A percentile compares a stretch with the other conserved stretches of the same genome.
Conservation (phyloP, 2,888 invertebrate genomes). For the Minunthozetes semirufus region DNA sequence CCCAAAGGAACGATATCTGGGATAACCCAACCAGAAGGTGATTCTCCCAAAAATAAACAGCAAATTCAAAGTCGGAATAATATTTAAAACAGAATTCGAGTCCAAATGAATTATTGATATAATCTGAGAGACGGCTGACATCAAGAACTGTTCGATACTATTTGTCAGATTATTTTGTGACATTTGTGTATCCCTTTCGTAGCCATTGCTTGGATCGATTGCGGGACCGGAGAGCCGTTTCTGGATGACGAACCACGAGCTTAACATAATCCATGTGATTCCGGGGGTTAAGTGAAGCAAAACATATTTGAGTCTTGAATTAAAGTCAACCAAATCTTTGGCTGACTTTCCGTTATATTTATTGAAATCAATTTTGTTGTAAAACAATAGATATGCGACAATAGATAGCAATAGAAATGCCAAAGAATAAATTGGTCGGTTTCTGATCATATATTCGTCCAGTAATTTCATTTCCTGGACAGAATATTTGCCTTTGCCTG, state of each 20-base stretch:
- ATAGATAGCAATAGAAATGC: not conserved
- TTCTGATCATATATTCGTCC: not conserved
- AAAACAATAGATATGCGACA: not conserved
- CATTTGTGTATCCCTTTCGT: not conserved
- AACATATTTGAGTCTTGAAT: not conserved
- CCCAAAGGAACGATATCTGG: constrained; percentile 33
- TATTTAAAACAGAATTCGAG: not conserved
- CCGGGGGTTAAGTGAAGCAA: not conserved
- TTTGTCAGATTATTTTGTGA: constrained; percentile 30
- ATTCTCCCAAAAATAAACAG: constrained; percentile 28
- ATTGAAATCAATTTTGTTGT: not conserved
- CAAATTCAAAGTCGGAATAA: constrained; percentile 29
- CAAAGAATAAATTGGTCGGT: not conserved
- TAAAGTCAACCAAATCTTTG: not conserved
- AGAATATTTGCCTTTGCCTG: not conserved
- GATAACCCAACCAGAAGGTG: constrained; percentile 35
- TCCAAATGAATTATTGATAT: constrained; percentile 3
- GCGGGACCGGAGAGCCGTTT: not conserved
- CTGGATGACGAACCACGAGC: not conserved
- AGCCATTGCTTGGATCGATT: constrained; percentile 16
- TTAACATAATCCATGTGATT: not conserved
- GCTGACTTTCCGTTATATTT: not conserved
- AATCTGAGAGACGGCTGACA: constrained; percentile 5
- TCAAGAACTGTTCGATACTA: constrained; percentile 30
- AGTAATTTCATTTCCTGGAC: not conserved